A percentile compares a stretch with the other conserved stretches of the same genome.
These are phyloP conservation scores for Mellivora capensis DNA, from an alignment of 2,113 vertebrate genomes.

Conservation along the genomic window DNA sequence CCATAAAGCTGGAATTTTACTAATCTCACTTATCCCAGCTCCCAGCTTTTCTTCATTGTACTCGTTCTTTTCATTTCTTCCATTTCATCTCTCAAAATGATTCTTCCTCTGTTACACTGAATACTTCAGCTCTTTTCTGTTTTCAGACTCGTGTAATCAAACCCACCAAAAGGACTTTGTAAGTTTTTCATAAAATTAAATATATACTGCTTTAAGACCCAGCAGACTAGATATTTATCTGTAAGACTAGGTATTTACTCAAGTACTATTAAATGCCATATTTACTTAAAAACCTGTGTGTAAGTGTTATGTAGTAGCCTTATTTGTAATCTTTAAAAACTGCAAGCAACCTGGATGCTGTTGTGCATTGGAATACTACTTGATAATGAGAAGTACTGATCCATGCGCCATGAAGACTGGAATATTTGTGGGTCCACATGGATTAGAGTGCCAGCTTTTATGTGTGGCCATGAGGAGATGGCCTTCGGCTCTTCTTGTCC, in stretches of 20 bases:
- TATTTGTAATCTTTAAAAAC: neutral
- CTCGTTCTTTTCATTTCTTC: neutral
- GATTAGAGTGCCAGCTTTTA: neutral
- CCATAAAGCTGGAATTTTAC: neutral
- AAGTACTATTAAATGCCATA: neutral
- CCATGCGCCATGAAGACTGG: neutral
- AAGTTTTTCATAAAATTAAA: neutral
- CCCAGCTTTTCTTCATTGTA: neutral
- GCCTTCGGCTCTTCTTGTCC: neutral
- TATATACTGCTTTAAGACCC: neutral
- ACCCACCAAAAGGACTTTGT: neutral
- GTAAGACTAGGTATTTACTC: neutral
- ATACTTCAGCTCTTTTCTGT: neutral
- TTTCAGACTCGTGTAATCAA: neutral
- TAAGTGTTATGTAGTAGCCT: neutral
- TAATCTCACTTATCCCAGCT: neutral
- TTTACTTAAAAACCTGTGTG: neutral
- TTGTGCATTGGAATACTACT: neutral
- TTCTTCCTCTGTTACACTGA: neutral
- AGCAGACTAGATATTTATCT: neutral
- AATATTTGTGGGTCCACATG: neutral
- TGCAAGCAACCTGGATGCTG: neutral
- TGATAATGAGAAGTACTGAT: neutral
- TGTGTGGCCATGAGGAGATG: neutral
- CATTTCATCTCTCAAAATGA: neutral